phyloP scores from a whole-genome alignment of 2,113 vertebrate species.

The Mystacornis crossleyi region DNA sequence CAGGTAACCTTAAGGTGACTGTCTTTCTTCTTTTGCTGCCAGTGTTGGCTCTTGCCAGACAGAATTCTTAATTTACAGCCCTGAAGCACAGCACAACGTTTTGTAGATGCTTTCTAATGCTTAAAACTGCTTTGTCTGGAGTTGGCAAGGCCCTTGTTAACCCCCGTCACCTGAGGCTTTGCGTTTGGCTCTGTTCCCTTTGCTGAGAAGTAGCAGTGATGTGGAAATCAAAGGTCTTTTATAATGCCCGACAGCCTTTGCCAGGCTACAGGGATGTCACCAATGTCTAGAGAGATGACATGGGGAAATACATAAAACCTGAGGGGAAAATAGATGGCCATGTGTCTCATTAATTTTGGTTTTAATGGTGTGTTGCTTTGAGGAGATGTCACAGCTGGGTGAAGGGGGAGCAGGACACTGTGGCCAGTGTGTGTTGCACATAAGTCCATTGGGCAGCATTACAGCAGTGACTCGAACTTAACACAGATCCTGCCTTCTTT shows the following conservation, averaged over 20 bases:
- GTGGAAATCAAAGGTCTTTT: conserved; percentile 57
- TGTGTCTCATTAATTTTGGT: conserved; percentile 4
- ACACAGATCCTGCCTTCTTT: not conserved
- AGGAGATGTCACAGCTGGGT: not conserved
- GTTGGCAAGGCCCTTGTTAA: conserved; percentile 40
- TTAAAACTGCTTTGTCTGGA: conserved; percentile 47
- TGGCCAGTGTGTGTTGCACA: not conserved
- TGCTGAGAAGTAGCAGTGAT: conserved; percentile 40
- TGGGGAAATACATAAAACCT: conserved; percentile 28
- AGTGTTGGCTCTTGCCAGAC: not conserved
- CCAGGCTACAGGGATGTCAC: conserved; percentile 33
- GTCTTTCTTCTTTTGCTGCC: not conserved
- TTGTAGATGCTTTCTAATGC: conserved; percentile 20
- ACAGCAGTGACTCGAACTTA: not conserved
- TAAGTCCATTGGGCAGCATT: not conserved
- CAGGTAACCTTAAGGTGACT: not conserved
- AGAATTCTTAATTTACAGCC: conserved; percentile 7
- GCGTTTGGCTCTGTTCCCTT: conserved; percentile 46
- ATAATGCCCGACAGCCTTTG: conserved; percentile 48
- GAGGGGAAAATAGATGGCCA: conserved; percentile 17
- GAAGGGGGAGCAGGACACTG: not conserved
- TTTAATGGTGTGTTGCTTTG: conserved; percentile 43
- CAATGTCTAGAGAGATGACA: conserved; percentile 42
- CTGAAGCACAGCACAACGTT: not conserved
- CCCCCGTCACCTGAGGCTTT: conserved; percentile 29